Conservation (phyloP, 64 coral and sea anemone genomes). For the Pachyseris speciosa region DNA sequence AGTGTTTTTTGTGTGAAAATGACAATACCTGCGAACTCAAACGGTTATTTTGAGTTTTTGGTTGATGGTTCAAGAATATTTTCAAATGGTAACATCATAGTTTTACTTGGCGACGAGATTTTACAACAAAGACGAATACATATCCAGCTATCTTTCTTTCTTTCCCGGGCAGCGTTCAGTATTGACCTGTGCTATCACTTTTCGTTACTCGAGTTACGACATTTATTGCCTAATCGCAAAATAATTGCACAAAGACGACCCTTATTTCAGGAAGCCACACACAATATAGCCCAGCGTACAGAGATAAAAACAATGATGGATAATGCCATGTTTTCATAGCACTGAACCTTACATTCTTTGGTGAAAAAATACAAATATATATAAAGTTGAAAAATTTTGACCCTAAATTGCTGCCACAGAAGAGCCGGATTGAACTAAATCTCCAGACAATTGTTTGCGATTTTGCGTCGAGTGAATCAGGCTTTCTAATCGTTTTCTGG, state of each 20-base stretch:
- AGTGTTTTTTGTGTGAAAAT: neutral
- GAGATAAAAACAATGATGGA: neutral
- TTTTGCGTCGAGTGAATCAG: no score
- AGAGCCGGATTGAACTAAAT: neutral
- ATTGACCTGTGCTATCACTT: neutral
- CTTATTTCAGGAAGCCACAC: slow-evolving; percentile 17
- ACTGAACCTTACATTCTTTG: neutral
- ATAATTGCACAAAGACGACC: slow-evolving; percentile 24
- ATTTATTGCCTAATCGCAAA: slow-evolving; percentile 40
- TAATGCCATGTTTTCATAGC: neutral
- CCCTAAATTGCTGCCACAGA: no score
- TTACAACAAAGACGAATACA: neutral
- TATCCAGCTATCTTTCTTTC: neutral
- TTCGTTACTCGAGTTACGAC: slow-evolving; percentile 29
- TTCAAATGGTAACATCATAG: no score
- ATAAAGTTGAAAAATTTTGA: neutral
- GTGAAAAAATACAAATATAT: neutral
- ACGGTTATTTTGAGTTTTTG: no score
- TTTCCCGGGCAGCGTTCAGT: no score
- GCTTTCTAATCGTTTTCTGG: no score
- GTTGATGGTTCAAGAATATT: no score
- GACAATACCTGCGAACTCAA: no score
- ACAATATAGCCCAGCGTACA: neutral
- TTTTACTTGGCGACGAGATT: no score
- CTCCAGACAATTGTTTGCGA: no score